Evolutionary conservation across 1,140 invertebrate genomes (phyloP).

Genomic region (Acromyrmex echinatior): DNA sequence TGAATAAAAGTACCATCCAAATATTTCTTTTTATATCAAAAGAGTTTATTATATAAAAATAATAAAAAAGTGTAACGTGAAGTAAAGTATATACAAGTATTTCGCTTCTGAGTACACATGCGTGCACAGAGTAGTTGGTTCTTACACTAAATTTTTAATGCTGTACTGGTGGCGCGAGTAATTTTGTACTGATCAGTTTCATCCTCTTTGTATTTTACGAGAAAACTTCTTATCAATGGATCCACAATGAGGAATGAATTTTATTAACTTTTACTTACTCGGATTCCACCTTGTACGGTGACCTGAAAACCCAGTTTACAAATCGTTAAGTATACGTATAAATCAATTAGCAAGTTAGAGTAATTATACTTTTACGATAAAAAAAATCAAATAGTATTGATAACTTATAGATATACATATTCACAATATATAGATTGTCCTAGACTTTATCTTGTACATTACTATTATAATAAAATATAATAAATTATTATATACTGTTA

Average conservation of each 20-base stretch:
- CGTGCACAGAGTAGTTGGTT: slow-evolving; percentile 60
- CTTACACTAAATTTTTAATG: slow-evolving; percentile 60
- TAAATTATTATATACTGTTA: too few relatives aligned
- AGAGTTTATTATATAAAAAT: slow-evolving; percentile 71
- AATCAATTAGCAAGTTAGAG: neutral
- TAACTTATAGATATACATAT: neutral
- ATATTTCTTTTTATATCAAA: slow-evolving; percentile 55
- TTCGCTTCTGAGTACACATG: slow-evolving; percentile 34
- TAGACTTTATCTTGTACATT: neutral
- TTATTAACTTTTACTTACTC: slow-evolving; percentile 34
- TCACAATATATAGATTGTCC: neutral
- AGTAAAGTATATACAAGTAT: slow-evolving; percentile 70
- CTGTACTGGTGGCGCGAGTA: slow-evolving; percentile 38
- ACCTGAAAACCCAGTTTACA: slow-evolving; percentile 59
- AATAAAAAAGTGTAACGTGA: slow-evolving; percentile 56
- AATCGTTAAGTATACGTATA: neutral
- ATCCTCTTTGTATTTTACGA: neutral
- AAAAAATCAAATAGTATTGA: neutral
- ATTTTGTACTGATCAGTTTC: slow-evolving; percentile 60
- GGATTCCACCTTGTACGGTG: slow-evolving; percentile 3
- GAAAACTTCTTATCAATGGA: slow-evolving; percentile 10
- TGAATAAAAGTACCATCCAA: neutral
- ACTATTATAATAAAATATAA: too few relatives aligned
- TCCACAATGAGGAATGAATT: neutral
- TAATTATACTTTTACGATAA: neutral